Evolutionary conservation across 2,113 vertebrate species (phyloP), one percentile per base, ranked within the genome.

Genomic region (Heterotis niloticus): DNA sequence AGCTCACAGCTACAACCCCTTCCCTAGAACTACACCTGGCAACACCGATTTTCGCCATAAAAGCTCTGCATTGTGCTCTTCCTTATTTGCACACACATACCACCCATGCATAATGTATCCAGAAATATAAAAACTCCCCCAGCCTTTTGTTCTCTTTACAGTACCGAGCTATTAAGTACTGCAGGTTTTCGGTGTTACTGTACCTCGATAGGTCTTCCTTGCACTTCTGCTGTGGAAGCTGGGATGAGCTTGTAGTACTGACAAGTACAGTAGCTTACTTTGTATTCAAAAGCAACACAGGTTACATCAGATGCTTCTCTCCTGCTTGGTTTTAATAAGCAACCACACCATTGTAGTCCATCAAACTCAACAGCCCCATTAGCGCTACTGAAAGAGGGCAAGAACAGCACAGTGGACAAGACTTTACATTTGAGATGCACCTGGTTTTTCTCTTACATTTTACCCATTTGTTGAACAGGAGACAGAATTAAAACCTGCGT

Each of bases 241-340:
- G 86, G 84, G 87, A 82, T 83, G 82, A 62, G 76, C 66, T 65
- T 86, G 82, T 90, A 87, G 91, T 85, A 84, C 51, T 83, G 82
- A 79, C 81, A 20, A 59, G 5, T n/a, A n/a, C n/a, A n/a, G 66
- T 24, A 82, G 73, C 80, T 82, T 88, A 77, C 17, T 84, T 85
- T 88, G n/a, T 88, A 91, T 92, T 91, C 89, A 91, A 90, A 88
- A 87, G 85, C 83, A 85, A 83, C 82, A 87, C 85, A 18, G 85
- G 88, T 89, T 87, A 89, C 83, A 84, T 87, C 88, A 88, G 71
- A 70, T 82, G 77, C 69, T 60, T 84, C 75, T 84, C 77, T 81
- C 81, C 83, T 88, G 85, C 76, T 66, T 70, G 79, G 84, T 83
- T 86, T 87, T 85, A 86, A 87, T 86, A 17, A 84, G 76, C 79